A percentile compares a stretch with the other conserved stretches of the same genome.
phyloP scores from a whole-genome alignment of 2,888 invertebrate genomes.

The Temnothorax rugatulus region DNA sequence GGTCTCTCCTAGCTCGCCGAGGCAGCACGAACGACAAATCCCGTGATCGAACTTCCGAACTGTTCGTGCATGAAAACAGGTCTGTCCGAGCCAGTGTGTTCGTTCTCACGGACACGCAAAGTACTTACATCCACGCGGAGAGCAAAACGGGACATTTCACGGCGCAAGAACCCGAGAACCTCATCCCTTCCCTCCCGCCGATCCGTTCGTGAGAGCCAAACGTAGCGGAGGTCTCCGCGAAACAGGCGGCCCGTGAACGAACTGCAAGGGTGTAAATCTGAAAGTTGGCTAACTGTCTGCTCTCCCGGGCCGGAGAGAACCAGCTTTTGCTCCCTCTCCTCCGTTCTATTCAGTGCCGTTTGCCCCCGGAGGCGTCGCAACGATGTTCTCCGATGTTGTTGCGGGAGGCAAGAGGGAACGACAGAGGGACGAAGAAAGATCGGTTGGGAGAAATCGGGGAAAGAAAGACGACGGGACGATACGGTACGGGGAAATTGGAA shows the following conservation, averaged over 20 bases:
- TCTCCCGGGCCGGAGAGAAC: slow-evolving; percentile 63
- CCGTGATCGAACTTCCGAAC: slow-evolving; percentile 67
- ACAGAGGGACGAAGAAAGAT: slow-evolving; percentile 32
- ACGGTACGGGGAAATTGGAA: slow-evolving; percentile 75
- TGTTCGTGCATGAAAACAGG: slow-evolving; percentile 55
- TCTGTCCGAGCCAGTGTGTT: slow-evolving; percentile 27
- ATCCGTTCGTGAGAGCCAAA: slow-evolving; percentile 56
- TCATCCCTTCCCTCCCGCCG: slow-evolving; percentile 18
- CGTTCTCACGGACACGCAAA: slow-evolving; percentile 39
- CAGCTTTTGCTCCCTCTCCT: slow-evolving; percentile 72
- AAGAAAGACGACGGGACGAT: slow-evolving; percentile 41
- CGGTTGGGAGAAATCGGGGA: slow-evolving; percentile 32
- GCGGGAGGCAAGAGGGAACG: slow-evolving; percentile 23
- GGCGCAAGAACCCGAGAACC: slow-evolving; percentile 53
- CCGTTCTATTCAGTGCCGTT: slow-evolving; percentile 71
- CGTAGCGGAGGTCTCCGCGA: slow-evolving; percentile 71
- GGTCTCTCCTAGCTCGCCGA: slow-evolving; percentile 3
- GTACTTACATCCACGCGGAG: slow-evolving; percentile 29
- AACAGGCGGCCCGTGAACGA: slow-evolving; percentile 81
- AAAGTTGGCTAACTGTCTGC: slow-evolving; percentile 84
- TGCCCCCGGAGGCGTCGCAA: slow-evolving; percentile 70
- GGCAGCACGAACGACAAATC: slow-evolving; percentile 55
- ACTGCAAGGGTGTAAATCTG: slow-evolving; percentile 83
- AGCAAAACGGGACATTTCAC: slow-evolving; percentile 64
- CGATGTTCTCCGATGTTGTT: slow-evolving; percentile 61